Conservation (phyloP, 2,113 vertebrate species). For the Clarias batrachus region DNA sequence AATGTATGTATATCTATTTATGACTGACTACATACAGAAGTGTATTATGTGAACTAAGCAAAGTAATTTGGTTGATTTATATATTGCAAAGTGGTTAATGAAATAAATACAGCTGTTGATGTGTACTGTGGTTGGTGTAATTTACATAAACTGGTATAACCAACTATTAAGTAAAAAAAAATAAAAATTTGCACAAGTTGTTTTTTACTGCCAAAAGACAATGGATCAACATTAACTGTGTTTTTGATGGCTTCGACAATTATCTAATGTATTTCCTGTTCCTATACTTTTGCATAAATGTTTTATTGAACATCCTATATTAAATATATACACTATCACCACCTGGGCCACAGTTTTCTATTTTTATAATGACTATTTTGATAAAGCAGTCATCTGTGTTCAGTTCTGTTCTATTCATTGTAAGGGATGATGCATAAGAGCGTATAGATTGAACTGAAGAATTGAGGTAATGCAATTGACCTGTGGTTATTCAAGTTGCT, state of each 20-base stretch:
- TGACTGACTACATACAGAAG: neutral
- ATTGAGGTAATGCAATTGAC: neutral
- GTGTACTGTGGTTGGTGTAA: neutral
- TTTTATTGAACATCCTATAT: neutral
- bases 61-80: neutral
- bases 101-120: slow-evolving; percentile 56
- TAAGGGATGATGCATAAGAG: neutral
- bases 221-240: neutral
- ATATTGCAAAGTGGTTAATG: slow-evolving; percentile 57
- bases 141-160: neutral
- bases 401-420: neutral
- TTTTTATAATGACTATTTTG: neutral
- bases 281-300: neutral
- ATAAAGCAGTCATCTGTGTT: neutral
- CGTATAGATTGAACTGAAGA: neutral
- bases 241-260: neutral
- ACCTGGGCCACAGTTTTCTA: neutral
- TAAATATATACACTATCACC: neutral
- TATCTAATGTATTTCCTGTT: neutral
- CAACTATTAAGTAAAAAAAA: neutral
- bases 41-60: slow-evolving; percentile 15
- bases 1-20: slow-evolving; percentile 5
- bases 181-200: neutral
- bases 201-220: neutral
- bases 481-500: neutral